Percentiles rank a stretch among this genome's conserved stretches.
Evolutionary conservation across 1,140 invertebrate species (phyloP).

Genomic region (Homarus americanus): DNA sequence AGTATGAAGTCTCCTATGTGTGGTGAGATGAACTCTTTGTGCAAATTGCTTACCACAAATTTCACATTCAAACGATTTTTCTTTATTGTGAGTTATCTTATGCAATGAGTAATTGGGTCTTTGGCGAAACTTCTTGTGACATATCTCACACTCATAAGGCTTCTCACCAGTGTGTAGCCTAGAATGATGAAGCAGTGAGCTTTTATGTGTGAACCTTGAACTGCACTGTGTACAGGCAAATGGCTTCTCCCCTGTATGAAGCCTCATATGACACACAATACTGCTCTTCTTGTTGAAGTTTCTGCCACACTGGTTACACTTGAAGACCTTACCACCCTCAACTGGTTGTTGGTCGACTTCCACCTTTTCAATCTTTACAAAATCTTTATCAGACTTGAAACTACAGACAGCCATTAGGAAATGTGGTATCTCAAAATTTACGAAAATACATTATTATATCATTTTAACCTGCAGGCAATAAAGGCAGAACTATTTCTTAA

Average conservation of each 20-base stretch:
- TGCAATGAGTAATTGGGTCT: constrained; percentile 17
- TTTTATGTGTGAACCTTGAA: not conserved
- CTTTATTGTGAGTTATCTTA: constrained; percentile 17
- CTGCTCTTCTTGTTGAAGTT: not conserved
- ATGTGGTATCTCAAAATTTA: not conserved
- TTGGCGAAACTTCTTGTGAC: constrained; percentile 28
- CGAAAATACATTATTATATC: not conserved
- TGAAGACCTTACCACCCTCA: not conserved
- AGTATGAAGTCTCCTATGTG: constrained; percentile 28
- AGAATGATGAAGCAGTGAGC: not conserved
- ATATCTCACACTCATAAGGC: constrained; percentile 29
- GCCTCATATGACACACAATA: constrained; percentile 10
- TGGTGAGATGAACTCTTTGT: constrained; percentile 48
- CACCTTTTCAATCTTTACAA: not conserved
- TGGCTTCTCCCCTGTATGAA: constrained; percentile 22
- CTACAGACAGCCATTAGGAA: not conserved
- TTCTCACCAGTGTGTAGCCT: constrained; percentile 27
- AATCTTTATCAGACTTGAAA: not conserved
- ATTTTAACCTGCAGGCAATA: not conserved
- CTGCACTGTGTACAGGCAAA: constrained; percentile 18
- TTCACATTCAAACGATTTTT: constrained; percentile 14
- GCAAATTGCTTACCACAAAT: constrained; percentile 30
- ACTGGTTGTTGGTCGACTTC: not conserved
- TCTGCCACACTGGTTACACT: not conserved
- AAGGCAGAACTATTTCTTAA: not conserved